Evolutionary conservation across 2,888 invertebrate genomes (phyloP).

Genomic region (Allolobophora icterica): DNA sequence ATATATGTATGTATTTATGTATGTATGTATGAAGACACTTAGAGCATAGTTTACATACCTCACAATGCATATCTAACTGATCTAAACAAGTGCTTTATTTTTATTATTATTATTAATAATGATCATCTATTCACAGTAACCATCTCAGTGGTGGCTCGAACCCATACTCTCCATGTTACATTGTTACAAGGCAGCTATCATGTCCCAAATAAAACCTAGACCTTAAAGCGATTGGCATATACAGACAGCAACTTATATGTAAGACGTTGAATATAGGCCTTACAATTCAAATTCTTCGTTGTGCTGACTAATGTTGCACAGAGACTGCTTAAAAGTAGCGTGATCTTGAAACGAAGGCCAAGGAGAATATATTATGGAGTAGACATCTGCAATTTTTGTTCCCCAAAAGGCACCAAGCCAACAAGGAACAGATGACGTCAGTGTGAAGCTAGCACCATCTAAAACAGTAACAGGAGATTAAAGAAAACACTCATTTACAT

Average conservation of each 20-base stretch:
- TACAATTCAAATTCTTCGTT: background rate
- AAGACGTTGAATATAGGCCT: background rate
- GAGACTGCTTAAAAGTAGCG: background rate
- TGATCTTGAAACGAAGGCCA: conserved; percentile 35
- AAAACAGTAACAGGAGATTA: background rate
- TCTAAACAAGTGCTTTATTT: too few species aligned
- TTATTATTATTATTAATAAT: too few species aligned
- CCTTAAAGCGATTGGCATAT: background rate
- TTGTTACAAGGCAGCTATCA: too few species aligned
- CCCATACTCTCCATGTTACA: too few species aligned
- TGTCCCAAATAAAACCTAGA: background rate
- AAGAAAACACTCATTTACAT: too few species aligned
- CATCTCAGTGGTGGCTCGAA: too few species aligned
- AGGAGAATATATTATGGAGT: conserved; percentile 32
- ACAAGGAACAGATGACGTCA: background rate
- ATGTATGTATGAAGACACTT: too few species aligned
- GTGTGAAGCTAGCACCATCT: background rate
- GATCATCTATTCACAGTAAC: too few species aligned
- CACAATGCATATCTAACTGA: too few species aligned
- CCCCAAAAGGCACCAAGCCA: conserved; percentile 36
- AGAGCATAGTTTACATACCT: too few species aligned
- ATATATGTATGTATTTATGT: too few species aligned
- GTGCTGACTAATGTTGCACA: conserved; percentile 14
- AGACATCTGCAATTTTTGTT: conserved; percentile 33
- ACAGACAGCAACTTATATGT: background rate